Conservation (phyloP, 1,140 invertebrate species). For the Gonatopus flavifemur region DNA sequence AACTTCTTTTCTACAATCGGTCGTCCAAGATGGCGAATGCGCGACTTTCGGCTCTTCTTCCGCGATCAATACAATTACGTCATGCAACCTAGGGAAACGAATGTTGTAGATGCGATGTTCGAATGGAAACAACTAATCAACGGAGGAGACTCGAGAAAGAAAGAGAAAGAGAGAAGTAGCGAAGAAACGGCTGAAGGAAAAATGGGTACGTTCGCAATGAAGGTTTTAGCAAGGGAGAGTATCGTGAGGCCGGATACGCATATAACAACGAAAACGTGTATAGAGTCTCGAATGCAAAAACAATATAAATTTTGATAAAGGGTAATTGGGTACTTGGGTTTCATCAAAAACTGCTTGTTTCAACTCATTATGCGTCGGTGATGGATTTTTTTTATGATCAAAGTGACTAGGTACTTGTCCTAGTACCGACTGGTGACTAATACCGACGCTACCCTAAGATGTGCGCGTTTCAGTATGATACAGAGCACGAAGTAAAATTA, state of each 20-base stretch:
- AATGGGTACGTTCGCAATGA: not conserved
- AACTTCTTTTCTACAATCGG: constrained; percentile 56
- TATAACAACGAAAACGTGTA: not conserved
- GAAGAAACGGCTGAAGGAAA: not conserved
- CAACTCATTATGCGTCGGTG: no score
- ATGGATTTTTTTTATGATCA: no score
- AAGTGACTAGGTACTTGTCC: no score
- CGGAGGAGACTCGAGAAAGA: not conserved
- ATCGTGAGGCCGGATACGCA: not conserved
- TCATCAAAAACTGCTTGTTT: no score
- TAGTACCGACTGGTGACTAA: no score
- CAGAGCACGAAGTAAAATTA: no score
- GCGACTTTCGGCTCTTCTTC: constrained; percentile 52
- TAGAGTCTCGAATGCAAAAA: not conserved
- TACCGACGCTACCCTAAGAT: no score
- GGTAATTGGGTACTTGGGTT: no score
- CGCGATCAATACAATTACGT: constrained; percentile 67
- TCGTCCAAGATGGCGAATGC: constrained; percentile 61
- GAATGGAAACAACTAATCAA: not conserved
- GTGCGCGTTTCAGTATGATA: no score
- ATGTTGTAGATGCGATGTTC: constrained; percentile 16
- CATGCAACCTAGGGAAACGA: constrained; percentile 48
- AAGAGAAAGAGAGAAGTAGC: not conserved
- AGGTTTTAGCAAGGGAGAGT: not conserved
- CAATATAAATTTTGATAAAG: no score